phyloP scores from a whole-genome alignment of 2,888 invertebrate species.

The Machimus atricapillus region DNA sequence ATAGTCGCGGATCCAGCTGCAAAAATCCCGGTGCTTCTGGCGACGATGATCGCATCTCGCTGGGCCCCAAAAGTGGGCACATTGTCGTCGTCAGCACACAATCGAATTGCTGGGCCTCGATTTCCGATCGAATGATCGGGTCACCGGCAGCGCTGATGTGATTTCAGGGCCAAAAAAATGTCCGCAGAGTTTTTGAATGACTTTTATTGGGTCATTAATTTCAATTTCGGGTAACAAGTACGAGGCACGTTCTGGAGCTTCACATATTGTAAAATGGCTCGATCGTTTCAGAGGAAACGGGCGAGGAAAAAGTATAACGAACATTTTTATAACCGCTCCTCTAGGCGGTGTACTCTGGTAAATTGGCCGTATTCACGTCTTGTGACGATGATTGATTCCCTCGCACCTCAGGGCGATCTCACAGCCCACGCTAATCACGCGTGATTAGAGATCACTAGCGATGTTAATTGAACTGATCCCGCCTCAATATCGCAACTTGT shows the following conservation, averaged over 20 bases:
- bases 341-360: not conserved
- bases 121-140: not conserved
- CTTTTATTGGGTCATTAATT: conserved; percentile 2
- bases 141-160: not conserved
- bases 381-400: conserved; percentile 6
- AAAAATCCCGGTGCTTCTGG: not conserved
- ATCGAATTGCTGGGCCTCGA: not conserved
- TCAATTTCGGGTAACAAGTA: not conserved
- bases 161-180: not conserved
- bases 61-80: not conserved
- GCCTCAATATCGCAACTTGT: not conserved
- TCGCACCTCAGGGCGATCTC: not conserved
- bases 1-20: not conserved
- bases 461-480: not conserved
- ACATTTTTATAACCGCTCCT: not conserved
- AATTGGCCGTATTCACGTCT: not conserved
- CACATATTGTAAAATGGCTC: not conserved
- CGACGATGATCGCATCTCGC: not conserved
- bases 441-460: not conserved
- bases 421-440: not conserved
- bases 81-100: not conserved
- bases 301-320: not conserved
- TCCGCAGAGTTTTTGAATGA: not conserved
- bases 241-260: not conserved
- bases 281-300: not conserved